Conservation (phyloP, 2,113 vertebrate species). For the Apodemus speciosus region DNA sequence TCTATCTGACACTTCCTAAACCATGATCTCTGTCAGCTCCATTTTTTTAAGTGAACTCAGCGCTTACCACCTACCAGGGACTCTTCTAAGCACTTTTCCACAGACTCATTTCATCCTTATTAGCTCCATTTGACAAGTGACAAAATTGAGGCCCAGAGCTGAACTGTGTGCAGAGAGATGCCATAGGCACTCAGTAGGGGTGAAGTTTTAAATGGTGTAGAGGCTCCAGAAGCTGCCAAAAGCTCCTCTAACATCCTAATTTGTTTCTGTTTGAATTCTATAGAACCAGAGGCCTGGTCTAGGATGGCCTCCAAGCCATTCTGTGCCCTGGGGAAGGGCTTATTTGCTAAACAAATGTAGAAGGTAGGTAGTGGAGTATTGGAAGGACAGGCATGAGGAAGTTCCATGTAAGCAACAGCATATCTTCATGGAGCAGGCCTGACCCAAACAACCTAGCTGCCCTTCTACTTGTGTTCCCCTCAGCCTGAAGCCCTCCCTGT, state of each 20-base stretch:
- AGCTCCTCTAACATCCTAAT: background rate
- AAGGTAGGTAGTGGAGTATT: background rate
- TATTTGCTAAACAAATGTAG: slow-evolving; percentile 70
- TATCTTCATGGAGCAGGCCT: background rate
- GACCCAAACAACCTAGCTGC: background rate
- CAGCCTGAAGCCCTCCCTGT: background rate
- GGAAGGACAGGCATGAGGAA: background rate
- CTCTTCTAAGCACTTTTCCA: background rate
- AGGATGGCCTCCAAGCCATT: background rate
- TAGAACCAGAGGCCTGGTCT: background rate
- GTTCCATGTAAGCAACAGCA: background rate
- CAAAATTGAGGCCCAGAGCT: background rate
- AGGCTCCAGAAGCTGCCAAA: background rate
- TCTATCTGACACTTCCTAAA: no score
- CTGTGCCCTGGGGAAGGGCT: background rate
- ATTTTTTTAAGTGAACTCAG: slow-evolving; percentile 3
- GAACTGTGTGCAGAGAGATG: background rate
- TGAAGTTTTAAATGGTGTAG: background rate
- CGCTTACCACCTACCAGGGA: background rate
- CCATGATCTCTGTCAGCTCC: background rate
- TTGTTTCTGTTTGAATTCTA: background rate
- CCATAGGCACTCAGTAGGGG: background rate
- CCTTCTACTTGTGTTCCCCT: background rate
- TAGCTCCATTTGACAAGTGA: background rate
- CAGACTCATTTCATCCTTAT: background rate